These are phyloP conservation scores for Cnemophilus loriae DNA, from an alignment of 2,113 vertebrate genomes.

Conservation along the genomic window DNA sequence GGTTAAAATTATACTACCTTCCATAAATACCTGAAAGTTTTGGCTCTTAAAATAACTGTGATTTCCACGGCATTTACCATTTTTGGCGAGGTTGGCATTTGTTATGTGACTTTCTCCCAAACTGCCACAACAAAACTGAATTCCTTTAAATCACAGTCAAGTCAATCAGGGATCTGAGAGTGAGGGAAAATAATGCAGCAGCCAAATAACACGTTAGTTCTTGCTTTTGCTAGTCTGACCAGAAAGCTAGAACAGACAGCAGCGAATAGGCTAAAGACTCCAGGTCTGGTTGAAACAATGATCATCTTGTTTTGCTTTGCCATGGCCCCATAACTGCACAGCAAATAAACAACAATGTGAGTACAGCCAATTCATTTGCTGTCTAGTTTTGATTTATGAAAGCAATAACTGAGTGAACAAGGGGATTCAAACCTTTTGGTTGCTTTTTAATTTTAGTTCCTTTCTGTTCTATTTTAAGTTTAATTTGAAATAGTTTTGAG, in stretches of 20 bases:
- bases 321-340: background rate
- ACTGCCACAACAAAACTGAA: background rate
- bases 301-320: slow-evolving; percentile 30
- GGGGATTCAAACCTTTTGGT: background rate
- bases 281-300: background rate
- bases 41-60: background rate
- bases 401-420: background rate
- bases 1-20: background rate
- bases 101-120: background rate
- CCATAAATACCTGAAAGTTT: background rate
- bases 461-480: slow-evolving; percentile 20
- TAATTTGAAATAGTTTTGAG: slow-evolving; percentile 24
- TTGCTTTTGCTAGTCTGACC: background rate
- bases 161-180: background rate
- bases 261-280: background rate
- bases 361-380: slow-evolving; percentile 18
- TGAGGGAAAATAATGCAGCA: background rate
- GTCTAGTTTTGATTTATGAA: slow-evolving; percentile 52
- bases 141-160: background rate
- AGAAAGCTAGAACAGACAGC: background rate
- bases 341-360: slow-evolving; percentile 31
- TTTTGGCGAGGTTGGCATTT: background rate
- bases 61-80: background rate
- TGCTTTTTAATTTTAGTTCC: slow-evolving; percentile 26
- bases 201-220: background rate